Percentiles rank a stretch among this genome's conserved stretches.
Evolutionary conservation across 2,888 invertebrate species (phyloP).

Genomic region (Steinernema hermaphroditum): DNA sequence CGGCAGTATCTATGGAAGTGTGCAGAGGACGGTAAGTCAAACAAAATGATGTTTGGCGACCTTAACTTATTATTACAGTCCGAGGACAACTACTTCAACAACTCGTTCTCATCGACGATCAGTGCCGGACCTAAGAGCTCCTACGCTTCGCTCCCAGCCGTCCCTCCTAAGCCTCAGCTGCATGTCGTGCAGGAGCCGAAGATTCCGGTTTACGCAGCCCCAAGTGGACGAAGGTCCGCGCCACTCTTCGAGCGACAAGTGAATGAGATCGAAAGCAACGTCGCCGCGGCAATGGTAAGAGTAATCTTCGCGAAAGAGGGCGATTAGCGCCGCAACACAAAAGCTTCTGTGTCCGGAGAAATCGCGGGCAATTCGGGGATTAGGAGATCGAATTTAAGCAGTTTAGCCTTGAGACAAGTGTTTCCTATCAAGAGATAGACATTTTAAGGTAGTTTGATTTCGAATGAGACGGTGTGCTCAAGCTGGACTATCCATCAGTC

Average conservation of each 20-base stretch:
- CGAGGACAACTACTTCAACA: slow-evolving; percentile 24
- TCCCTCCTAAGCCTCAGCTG: slow-evolving; percentile 5
- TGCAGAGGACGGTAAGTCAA: slow-evolving; percentile 11
- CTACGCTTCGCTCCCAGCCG: slow-evolving; percentile 13
- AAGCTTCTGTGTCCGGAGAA: no score
- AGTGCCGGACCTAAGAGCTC: not conserved
- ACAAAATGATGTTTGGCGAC: not conserved
- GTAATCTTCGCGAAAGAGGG: not conserved
- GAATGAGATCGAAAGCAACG: slow-evolving; percentile 13
- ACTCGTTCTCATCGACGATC: slow-evolving; percentile 3
- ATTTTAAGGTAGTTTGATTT: no score
- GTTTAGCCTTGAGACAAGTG: no score
- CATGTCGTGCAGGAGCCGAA: not conserved
- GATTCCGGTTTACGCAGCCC: slow-evolving; percentile 21
- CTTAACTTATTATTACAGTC: no score
- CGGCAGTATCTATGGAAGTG: not conserved
- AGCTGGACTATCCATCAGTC: no score
- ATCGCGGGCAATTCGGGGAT: no score
- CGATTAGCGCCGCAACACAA: no score
- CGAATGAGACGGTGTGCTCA: no score
- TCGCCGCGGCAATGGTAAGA: slow-evolving; percentile 34
- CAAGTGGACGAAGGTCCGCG: slow-evolving; percentile 42
- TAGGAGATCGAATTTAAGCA: no score
- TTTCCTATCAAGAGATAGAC: no score
- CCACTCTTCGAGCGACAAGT: slow-evolving; percentile 40